These are phyloP conservation scores for Rhizomys pruinosus DNA, from an alignment of 2,113 vertebrate genomes.

Conservation along the genomic window DNA sequence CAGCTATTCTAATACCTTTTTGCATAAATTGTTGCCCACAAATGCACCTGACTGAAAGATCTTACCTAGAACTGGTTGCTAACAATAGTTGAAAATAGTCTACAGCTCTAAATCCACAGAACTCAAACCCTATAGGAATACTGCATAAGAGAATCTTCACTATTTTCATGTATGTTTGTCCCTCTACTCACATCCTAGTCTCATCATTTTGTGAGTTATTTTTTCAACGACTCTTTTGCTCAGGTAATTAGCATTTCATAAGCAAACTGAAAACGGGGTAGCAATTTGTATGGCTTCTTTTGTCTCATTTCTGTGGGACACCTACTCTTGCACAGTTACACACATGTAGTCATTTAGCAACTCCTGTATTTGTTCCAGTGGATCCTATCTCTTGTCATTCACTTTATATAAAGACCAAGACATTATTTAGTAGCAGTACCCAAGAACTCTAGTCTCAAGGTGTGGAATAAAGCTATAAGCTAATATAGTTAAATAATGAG, in stretches of 20 bases:
- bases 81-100: neutral
- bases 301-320: neutral
- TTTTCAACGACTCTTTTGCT: conserved; percentile 11
- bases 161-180: too few relatives aligned
- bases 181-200: neutral
- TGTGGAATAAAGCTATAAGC: neutral
- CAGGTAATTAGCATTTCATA: neutral
- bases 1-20: conserved; percentile 44
- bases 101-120: neutral
- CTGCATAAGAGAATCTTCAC: neutral
- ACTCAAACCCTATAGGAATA: neutral
- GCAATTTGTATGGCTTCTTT: neutral
- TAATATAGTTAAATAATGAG: conserved; percentile 54
- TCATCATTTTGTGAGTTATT: neutral
- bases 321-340: neutral
- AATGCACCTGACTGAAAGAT: neutral
- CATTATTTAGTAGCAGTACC: conserved; percentile 26
- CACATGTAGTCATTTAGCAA: neutral
- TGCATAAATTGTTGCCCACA: neutral
- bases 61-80: neutral
- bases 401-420: neutral
- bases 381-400: neutral
- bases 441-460: conserved; percentile 12
- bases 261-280: conserved; percentile 40
- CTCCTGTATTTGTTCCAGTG: conserved; percentile 16